phyloP scores from a whole-genome alignment of 2,797 vertebrate genomes.

The Octomys mimax region DNA sequence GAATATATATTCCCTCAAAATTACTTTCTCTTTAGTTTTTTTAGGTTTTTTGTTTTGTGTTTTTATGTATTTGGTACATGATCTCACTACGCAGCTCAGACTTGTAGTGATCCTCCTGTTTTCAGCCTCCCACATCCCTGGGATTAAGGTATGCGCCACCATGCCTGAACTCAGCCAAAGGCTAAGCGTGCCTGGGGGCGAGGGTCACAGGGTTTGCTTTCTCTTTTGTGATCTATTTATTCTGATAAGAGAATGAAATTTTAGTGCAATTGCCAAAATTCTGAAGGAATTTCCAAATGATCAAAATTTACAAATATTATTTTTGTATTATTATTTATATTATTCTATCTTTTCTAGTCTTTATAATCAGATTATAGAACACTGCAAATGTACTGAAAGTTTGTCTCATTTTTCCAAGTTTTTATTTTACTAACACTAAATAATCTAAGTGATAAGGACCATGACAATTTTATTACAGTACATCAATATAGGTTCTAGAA shows the following conservation, averaged over 20 bases:
- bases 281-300: background rate
- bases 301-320: background rate
- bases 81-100: no score
- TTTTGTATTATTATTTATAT: background rate
- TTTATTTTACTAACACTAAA: background rate
- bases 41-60: no score
- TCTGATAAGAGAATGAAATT: background rate
- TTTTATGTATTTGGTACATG: no score
- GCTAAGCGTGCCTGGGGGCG: no score
- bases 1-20: no score
- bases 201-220: background rate
- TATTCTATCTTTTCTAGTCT: background rate
- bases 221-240: background rate
- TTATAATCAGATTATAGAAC: accelerated
- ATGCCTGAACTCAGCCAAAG: no score
- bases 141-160: no score
- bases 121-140: no score
- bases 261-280: background rate
- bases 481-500: background rate
- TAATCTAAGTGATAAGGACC: background rate
- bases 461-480: background rate
- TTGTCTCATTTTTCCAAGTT: background rate
- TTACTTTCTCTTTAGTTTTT: no score
- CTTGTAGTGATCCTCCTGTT: no score
- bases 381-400: accelerated